These are phyloP conservation scores for Acanthisitta chloris DNA, from an alignment of 2,113 vertebrate species.

Conservation along the genomic window DNA sequence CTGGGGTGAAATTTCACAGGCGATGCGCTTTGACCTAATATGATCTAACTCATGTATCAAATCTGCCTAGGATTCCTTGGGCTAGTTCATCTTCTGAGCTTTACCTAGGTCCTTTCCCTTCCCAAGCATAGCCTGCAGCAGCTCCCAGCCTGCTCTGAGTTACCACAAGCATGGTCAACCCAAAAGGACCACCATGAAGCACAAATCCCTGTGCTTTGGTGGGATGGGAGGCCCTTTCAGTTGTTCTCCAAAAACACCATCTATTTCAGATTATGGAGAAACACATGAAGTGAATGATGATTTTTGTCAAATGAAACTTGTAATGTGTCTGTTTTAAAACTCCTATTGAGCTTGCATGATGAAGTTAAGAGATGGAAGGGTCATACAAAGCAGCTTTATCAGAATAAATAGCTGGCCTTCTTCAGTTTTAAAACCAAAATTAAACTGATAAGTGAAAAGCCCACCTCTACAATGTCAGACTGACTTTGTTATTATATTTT, in stretches of 20 bases:
- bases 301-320: background rate
- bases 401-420: background rate
- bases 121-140: background rate
- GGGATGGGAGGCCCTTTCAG: background rate
- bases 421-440: background rate
- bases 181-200: accelerated
- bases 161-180: background rate
- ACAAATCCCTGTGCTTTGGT: background rate
- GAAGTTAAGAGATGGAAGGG: background rate
- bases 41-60: background rate
- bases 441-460: background rate
- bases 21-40: background rate
- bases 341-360: background rate
- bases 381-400: background rate
- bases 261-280: background rate
- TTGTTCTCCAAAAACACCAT: background rate
- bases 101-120: background rate
- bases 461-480: background rate
- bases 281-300: accelerated
- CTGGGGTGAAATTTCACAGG: background rate
- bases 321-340: background rate
- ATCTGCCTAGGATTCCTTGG: background rate
- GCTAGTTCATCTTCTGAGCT: background rate
- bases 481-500: background rate
- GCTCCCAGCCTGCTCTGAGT: background rate